Percentiles rank a stretch among this genome's conserved stretches.
phyloP scores from a whole-genome alignment of 2,113 vertebrate genomes.

The Acanthisitta chloris region DNA sequence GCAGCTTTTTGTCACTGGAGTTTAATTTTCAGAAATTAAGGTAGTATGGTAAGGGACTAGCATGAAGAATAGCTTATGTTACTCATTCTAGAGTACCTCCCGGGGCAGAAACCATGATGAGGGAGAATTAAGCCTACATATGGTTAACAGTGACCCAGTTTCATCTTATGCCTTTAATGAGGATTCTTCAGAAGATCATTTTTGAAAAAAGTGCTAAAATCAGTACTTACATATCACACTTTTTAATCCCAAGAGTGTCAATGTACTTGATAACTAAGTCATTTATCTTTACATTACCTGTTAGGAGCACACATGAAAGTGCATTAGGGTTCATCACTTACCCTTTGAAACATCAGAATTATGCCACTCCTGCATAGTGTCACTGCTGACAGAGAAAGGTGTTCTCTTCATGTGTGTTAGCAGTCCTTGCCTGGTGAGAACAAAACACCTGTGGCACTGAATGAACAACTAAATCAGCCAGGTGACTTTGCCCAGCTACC shows the following conservation, averaged over 20 bases:
- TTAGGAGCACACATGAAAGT: not conserved
- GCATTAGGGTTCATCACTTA: not conserved
- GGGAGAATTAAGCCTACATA: not conserved
- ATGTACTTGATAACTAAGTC: not conserved
- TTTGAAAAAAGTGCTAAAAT: not conserved
- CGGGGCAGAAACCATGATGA: not conserved
- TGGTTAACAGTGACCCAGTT: not conserved
- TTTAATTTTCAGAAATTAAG: not conserved
- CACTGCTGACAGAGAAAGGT: not conserved
- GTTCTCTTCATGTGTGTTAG: not conserved
- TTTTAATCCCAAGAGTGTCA: not conserved
- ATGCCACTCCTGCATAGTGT: not conserved
- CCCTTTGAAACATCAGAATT: not conserved
- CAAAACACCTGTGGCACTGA: not conserved
- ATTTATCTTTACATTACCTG: not conserved
- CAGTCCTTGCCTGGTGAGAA: not conserved
- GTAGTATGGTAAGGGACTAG: not conserved
- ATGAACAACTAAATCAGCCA: not conserved
- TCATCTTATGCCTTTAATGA: not conserved
- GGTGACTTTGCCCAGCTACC: not conserved
- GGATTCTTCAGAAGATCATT: not conserved
- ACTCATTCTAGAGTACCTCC: not conserved
- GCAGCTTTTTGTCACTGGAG: not conserved
- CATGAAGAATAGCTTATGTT: fast-evolving
- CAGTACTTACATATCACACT: not conserved